phyloP scores from a whole-genome alignment of 2,888 invertebrate species.

The Bimastos eiseni region DNA sequence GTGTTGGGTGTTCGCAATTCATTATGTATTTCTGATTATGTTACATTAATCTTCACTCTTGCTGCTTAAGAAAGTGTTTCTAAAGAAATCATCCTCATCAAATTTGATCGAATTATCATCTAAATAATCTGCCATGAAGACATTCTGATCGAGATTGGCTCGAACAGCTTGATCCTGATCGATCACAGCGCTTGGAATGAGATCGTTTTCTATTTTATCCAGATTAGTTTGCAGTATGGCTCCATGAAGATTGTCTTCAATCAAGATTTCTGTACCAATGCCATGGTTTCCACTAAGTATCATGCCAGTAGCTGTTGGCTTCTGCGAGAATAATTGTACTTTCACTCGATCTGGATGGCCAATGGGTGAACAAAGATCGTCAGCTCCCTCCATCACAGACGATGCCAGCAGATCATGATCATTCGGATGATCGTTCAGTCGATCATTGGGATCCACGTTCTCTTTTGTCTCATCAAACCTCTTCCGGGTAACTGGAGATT shows the following conservation, averaged over 20 bases:
- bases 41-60: background rate
- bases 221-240: background rate
- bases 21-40: background rate
- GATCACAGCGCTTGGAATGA: background rate
- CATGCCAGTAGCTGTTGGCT: background rate
- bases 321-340: background rate
- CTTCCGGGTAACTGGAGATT: background rate
- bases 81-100: background rate
- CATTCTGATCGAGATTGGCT: background rate
- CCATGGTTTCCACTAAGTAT: background rate
- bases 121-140: background rate
- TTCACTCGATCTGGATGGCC: background rate
- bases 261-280: background rate
- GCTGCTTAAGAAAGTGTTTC: background rate
- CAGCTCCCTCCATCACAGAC: background rate
- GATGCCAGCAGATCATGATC: background rate
- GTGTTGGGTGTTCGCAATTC: background rate
- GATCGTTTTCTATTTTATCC: background rate
- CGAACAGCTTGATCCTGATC: background rate
- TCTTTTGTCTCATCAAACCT: background rate
- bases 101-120: conserved; percentile 13
- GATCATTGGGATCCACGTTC: background rate
- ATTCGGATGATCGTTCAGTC: background rate
- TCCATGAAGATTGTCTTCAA: background rate
- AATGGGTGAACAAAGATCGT: background rate